Conservation (phyloP, 2,113 vertebrate species). For the Oriolus oriolus region DNA sequence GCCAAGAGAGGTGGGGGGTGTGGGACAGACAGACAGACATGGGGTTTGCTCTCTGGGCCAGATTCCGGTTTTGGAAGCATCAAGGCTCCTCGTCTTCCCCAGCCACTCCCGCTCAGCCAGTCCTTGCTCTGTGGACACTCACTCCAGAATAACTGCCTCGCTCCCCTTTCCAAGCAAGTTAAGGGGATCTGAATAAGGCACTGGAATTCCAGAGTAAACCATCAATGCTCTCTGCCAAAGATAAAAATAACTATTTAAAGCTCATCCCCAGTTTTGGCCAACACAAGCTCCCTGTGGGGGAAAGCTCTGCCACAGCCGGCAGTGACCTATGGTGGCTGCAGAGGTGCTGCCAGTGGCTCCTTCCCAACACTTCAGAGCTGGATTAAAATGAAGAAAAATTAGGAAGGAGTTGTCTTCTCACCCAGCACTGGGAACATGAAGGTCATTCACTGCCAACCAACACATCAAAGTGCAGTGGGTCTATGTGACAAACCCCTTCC, state of each 20-base stretch:
- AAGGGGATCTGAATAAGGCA: not conserved
- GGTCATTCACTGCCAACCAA: not conserved
- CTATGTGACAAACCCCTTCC: not conserved
- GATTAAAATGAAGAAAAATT: not conserved
- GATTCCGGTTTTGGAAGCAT: rapidly evolving
- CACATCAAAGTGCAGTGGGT: not conserved
- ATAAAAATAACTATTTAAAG: not conserved
- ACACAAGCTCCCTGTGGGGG: not conserved
- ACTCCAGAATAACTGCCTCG: not conserved
- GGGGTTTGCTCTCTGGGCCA: not conserved
- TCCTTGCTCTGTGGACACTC: not conserved
- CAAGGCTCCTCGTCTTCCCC: not conserved
- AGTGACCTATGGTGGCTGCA: not conserved
- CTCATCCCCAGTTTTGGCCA: not conserved
- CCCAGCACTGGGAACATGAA: not conserved
- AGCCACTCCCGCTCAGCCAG: not conserved
- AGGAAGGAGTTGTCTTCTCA: not conserved
- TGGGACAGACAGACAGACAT: not conserved
- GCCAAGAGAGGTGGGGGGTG: rapidly evolving
- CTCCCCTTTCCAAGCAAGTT: not conserved
- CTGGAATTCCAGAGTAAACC: not conserved
- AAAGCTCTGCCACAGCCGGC: not conserved
- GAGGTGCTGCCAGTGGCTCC: not conserved
- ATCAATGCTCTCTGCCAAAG: not conserved
- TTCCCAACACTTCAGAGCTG: not conserved